Percentiles rank a stretch among this genome's conserved stretches.
Conservation (phyloP, 53 echinoderm and acorn worm genomes). For the Arbacia lixula region DNA sequence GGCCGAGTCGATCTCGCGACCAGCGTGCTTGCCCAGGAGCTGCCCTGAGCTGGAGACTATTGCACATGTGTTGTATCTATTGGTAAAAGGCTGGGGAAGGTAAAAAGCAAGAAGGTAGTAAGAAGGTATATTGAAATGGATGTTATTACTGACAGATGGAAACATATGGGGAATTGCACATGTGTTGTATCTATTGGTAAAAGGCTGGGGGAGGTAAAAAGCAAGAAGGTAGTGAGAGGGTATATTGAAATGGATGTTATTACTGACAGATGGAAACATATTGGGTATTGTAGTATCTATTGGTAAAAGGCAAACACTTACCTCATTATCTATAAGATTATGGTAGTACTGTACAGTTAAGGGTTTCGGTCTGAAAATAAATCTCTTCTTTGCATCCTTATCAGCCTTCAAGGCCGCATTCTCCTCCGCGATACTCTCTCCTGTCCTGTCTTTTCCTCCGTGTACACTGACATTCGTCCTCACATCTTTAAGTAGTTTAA, state of each 20-base stretch:
- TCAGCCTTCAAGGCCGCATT: conserved; percentile 18
- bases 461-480: background rate
- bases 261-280: background rate
- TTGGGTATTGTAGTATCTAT: conserved; percentile 49
- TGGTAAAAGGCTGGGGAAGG: conserved; percentile 41
- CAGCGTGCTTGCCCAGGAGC: conserved; percentile 52
- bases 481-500: background rate
- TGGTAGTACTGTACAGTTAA: conserved; percentile 50
- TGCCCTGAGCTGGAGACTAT: conserved; percentile 62
- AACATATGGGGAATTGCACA: conserved; percentile 47
- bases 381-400: background rate
- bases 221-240: background rate
- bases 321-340: conserved; percentile 47
- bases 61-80: conserved; percentile 60
- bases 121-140: background rate
- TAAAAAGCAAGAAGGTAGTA: background rate
- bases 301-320: conserved; percentile 53
- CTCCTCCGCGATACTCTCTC: conserved; percentile 29
- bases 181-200: conserved; percentile 51
- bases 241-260: background rate
- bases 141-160: too few species aligned
- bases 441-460: conserved; percentile 28
- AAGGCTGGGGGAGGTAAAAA: conserved; percentile 35
- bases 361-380: conserved; percentile 37
- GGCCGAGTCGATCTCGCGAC: conserved; percentile 44